These are phyloP conservation scores for Thamnaconus septentrionalis DNA, from an alignment of 2,113 vertebrate species.

Conservation along the genomic window DNA sequence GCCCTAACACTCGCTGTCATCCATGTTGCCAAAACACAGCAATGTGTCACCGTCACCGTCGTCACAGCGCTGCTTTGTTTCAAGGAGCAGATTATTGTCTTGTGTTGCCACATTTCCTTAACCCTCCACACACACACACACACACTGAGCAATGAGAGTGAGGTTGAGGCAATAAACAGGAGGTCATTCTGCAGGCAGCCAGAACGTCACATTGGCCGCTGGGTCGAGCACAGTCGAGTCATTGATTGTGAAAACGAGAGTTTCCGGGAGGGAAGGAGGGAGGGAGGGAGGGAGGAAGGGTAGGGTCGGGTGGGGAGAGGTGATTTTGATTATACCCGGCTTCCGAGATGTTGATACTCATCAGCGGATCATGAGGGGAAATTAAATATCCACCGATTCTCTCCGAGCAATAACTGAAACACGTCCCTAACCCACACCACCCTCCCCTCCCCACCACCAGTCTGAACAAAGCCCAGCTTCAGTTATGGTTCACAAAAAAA, in stretches of 20 bases:
- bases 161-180: conserved; percentile 25
- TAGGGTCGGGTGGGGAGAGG: conserved; percentile 6
- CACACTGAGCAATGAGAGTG: neutral
- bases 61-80: neutral
- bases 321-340: conserved; percentile 27
- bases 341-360: conserved; percentile 38
- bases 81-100: neutral
- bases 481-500: neutral
- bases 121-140: no score
- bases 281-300: no score
- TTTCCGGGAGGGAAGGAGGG: no score
- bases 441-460: no score
- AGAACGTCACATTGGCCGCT: conserved; percentile 6
- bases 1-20: no score
- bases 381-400: conserved; percentile 38
- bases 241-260: conserved; percentile 24
- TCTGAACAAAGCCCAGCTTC: conserved; percentile 13
- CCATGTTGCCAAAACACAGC: neutral
- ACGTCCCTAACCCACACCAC: neutral
- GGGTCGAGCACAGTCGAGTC: conserved; percentile 29
- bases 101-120: neutral
- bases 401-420: conserved; percentile 14
- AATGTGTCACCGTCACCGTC: no score
- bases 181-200: conserved; percentile 40
- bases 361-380: conserved; percentile 49